Conservation (phyloP, 2,888 invertebrate genomes). For the Cryptophagus acutangulus region DNA sequence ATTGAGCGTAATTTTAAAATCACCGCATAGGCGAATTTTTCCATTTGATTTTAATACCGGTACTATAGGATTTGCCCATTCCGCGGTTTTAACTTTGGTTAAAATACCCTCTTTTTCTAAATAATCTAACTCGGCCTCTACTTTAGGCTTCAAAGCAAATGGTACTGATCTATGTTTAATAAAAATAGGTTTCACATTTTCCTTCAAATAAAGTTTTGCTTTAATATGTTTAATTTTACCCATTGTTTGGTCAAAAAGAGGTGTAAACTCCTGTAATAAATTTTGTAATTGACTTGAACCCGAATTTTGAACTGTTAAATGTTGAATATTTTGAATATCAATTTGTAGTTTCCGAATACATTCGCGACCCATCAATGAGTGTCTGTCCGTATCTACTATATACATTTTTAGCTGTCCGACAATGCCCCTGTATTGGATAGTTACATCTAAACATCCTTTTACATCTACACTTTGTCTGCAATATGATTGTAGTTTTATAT, state of each 20-base stretch:
- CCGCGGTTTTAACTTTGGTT: conserved; percentile 17
- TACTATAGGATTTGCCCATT: conserved; percentile 21
- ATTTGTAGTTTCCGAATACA: too few species aligned
- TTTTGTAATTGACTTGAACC: conserved; percentile 2
- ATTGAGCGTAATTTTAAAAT: conserved; percentile 14
- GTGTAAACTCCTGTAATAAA: conserved; percentile 6
- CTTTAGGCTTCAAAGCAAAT: conserved; percentile 8
- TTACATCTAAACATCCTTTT: background rate
- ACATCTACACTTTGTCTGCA: conserved; percentile 13
- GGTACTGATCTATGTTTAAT: conserved; percentile 16
- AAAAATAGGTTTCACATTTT: conserved; percentile 13
- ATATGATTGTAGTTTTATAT: background rate
- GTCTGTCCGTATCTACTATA: conserved; percentile 21
- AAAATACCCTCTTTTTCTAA: conserved; percentile 20
- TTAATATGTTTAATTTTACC: conserved; percentile 11
- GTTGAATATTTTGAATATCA: background rate
- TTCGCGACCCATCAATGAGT: conserved; percentile 27
- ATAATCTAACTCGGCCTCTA: conserved; percentile 14
- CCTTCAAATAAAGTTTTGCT: conserved; percentile 6
- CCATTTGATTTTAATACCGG: conserved; percentile 18
- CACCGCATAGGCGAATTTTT: too few species aligned
- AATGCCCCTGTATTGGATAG: background rate
- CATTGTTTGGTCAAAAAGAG: conserved; percentile 8
- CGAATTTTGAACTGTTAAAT: conserved; percentile 2
- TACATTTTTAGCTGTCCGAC: conserved; percentile 1